Evolutionary conservation across 2,797 vertebrate genomes (phyloP), one percentile per base, ranked within the genome.

Genomic region (Bradypodion ventrale): DNA sequence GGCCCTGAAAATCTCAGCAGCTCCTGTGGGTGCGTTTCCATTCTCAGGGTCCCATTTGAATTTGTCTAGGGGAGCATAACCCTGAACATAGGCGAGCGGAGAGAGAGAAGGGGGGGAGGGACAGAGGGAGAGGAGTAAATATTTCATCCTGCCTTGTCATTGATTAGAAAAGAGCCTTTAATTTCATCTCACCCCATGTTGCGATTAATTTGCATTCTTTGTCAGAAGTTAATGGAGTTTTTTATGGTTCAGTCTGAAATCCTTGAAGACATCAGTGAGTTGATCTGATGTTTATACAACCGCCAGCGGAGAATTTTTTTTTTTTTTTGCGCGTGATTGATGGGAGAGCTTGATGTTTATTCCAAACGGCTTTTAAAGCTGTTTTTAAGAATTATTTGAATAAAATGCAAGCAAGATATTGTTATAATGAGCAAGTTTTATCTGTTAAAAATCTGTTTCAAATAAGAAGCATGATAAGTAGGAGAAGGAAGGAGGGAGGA

Each of bases 161-260:
- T 99, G 98, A 99, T 99, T 99, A 99, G 98, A 98, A 98, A 97
- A 98, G 97, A 97, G 97, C 97, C 98, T 98, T 99, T 99, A 99
- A 99, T 99, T 99, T 98, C 97, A 97, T 98, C 96, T 97, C 97
- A 98, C 98, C 98, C 98, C 98, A 98, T 99, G 98, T 98, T 98
- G 98, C 97, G 98, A 99, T 98, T 98, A 98, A 99, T 99, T 99
- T 99, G 97, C 98, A 99, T 99, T 98, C 97, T 98, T 97, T 98
- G 97, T 99, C 98, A 98, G 97, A 98, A 98, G 97, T 98, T 99
- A 99, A 99, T 99, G 98, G 98, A 98, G 97, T 98, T 98, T 98
- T 98, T 97, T 96, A 98, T 96, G 97, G 97, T 97, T 98, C 96
- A 95, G 97, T 97, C 97, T 97, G 97, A 98, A 98, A 98, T 98